Base-by-base conservation (phyloP, 2,797 vertebrate genomes). In the Nannoperca obscura region DNA sequence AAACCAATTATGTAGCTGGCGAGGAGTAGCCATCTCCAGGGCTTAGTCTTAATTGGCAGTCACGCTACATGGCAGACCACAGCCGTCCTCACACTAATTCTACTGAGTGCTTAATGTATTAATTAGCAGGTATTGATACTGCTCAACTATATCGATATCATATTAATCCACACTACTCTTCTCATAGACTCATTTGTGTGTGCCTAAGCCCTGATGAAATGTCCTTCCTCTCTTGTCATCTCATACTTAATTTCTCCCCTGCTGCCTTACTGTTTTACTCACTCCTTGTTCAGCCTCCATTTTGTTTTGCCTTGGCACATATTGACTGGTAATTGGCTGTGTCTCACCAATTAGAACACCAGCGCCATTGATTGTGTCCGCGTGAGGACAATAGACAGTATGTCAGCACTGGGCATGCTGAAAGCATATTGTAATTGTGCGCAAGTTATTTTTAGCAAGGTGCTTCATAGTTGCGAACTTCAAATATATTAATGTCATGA, bases 21-120 rank as follows among this genome's bases (percentile, higher is more conserved):
- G 72, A 86, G 65, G 78, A 89, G 78, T 69, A 86, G 80, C 87
- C 89, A 82, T 93, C 91, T 93, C 86, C 64, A 40, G 89, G 87
- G 91, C 87, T 92, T 90, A 86, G 88, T 71, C 77, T 89, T 94
- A 94, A 94, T 93, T 93, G 91, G 86, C 82, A 92, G 90, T 88
- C 87, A 89, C 52, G 80, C 81, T 86, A 80, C 83, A 80, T 66
- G 75, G 84, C 83, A 76, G 86, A 90, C 66, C 81, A 53, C 76
- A 80, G 81, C 64, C 59, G n/a, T 87, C 76, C 72, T 76, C 73
- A 24, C 77, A 11, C 78, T 82, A 88, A 92, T 91, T 88, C 90
- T 69, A 59, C 72, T 63, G 73, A 88, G 87, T 88, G 84, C 76
- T 88, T 86, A 89, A 92, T 75, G 74, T 90, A 88, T 91, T 93